Evolutionary conservation across 2,888 invertebrate species (phyloP), one percentile per base, ranked within the genome.

Genomic region (Nasonovia ribisnigri): DNA sequence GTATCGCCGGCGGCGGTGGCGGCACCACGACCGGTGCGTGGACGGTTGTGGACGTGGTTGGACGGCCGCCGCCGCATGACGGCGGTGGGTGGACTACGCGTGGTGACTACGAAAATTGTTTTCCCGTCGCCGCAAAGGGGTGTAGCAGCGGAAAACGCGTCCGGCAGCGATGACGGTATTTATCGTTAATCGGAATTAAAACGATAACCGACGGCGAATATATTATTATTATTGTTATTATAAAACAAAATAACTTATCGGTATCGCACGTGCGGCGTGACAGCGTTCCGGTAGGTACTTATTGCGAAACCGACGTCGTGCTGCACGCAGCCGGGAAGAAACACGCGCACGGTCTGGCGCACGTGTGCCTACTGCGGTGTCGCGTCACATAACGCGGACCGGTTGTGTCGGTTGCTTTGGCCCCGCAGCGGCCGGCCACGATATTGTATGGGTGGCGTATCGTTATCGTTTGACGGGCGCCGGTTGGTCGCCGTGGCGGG

Each of bases 21-120:
- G 89, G 57, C 54, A 43, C 43, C 89, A 29, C 89, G 60, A 60
- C 89, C 57, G 77, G 77, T 36, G 51, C 77, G 60, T 67, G 46
- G 90, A 51, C 51, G 86, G 16, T 46, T 67, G 67, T 43, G 57
- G 86, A 86, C 91, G 86, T 26, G 54, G 26, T 36, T 87, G 92
- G 92, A 92, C 92, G 86, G 86, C 92, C 46, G 36, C 46, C 36
- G 20, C 86, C 57, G n/a, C 92, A 46, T 86, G 60, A 60, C 92
- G 26, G n/a, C 77, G 1, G 36, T 77, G 36, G 36, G 77, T 77
- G 36, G 6, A 67, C 67, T 67, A 67, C 29, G 4, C n/a, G 67
- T n/a, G 67, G 67, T 16, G 67, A 67, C 67, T n/a, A 16, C 5
- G 67, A n/a, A 6, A n/a, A 67, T 6, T 36, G 36, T 88, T 88